Base-by-base conservation (phyloP, 2,113 vertebrate species). In the Elgaria multicarinata region DNA sequence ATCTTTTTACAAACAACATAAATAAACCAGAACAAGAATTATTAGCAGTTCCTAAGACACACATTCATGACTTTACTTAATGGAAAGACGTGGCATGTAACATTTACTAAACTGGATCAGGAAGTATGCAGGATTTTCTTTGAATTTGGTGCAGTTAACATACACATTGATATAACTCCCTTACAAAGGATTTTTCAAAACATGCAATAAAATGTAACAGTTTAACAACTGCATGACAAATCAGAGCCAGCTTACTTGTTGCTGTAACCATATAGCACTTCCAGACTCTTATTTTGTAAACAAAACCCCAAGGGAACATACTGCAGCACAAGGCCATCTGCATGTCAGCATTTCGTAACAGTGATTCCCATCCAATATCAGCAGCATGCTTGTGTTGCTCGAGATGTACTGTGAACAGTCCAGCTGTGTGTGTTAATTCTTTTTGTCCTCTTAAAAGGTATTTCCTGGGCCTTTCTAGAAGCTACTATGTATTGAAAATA, bases 311-410 rank as follows among this genome's bases (percentile, higher is more conserved):
- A 33, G 78, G 28, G 18, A 69, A 0, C 1, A 77, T n/a, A 14
- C n/a, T 16, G 0, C 1, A 90, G 62, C 33, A 42, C 13, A 24
- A 33, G 20, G 58, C 22, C 64, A 87, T 80, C 39, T 86, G 18
- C 42, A 83, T n/a, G 87, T 76, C 87, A 90, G 18, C n/a, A 50
- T 39, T 84, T 18, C 44, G 0, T 31, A 92, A 78, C 22, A 90
- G 1, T 83, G 67, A 5, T 39, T 42, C 62, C 36, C 0, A 4
- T 28, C 9, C 31, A 87, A 80, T 20, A 80, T 1, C n/a, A 26
- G 87, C 71, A 75, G 50, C 66, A 78, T 1, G 1, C 4, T n/a
- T 82, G 20, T 39, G 81, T 83, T 89, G n/a, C 44, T 78, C 31
- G 64, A 79, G 0, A 0, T 74, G 7, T 8, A 12, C 22, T 71